phyloP scores from a whole-genome alignment of 2,113 vertebrate genomes.

The Ageneiosus marmoratus region DNA sequence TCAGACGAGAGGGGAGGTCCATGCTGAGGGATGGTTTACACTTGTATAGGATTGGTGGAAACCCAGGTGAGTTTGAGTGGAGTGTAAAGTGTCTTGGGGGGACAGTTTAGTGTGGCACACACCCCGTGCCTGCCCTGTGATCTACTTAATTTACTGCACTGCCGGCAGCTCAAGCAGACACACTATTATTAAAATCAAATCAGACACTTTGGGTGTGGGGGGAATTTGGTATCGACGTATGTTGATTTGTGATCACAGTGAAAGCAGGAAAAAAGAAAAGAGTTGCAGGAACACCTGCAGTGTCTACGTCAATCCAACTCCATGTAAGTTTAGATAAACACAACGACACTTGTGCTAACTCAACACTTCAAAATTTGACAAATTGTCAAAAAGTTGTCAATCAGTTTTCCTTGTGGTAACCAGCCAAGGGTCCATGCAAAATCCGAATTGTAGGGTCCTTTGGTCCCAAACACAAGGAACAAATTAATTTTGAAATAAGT shows the following conservation, averaged over 20 bases:
- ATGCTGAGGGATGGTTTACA: conserved; percentile 79
- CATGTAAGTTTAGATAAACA: background rate
- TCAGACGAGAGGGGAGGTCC: conserved; percentile 72
- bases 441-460: too few relatives aligned
- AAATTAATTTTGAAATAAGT: background rate
- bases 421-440: background rate
- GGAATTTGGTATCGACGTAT: conserved; percentile 61
- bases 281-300: conserved; percentile 47
- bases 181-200: conserved; percentile 94
- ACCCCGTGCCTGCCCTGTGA: conserved; percentile 83
- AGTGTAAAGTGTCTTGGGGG: conserved; percentile 91
- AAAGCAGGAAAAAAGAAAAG: conserved; percentile 41
- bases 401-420: background rate
- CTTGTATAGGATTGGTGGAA: conserved; percentile 89
- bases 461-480: background rate
- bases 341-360: background rate
- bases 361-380: background rate
- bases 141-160: conserved; percentile 90
- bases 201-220: conserved; percentile 69
- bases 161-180: conserved; percentile 85
- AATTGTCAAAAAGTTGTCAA: background rate
- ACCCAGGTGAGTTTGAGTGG: conserved; percentile 87
- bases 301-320: background rate
- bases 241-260: conserved; percentile 51
- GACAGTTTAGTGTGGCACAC: conserved; percentile 81